Conservation (phyloP, 1,140 invertebrate species). For the Plodia interpunctella region DNA sequence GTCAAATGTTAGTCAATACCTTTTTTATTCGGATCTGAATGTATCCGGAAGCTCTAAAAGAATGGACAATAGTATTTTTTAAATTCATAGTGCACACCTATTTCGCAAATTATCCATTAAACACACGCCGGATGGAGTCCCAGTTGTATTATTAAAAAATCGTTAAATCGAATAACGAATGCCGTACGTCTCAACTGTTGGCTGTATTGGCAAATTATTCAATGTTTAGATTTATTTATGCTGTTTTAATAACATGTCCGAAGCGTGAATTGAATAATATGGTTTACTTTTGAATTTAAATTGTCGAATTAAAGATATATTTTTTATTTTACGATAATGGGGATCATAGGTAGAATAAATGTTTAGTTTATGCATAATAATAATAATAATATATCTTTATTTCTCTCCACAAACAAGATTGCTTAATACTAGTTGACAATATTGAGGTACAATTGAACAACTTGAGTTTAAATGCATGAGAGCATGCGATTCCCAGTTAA, state of each 20-base stretch:
- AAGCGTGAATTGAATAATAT: neutral
- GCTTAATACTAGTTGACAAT: too few relatives aligned
- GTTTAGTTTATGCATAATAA: neutral
- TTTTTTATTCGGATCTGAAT: too few relatives aligned
- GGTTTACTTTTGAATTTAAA: neutral
- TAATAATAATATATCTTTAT: neutral
- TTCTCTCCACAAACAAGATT: too few relatives aligned
- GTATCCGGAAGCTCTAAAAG: neutral
- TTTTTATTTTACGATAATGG: neutral
- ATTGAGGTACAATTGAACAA: too few relatives aligned
- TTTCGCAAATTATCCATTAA: neutral
- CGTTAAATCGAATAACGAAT: neutral
- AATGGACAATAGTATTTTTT: neutral
- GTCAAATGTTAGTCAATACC: too few relatives aligned
- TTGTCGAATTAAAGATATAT: neutral
- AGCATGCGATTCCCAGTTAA: neutral
- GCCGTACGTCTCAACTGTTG: neutral
- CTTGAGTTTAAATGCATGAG: neutral
- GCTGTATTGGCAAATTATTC: constrained; percentile 1
- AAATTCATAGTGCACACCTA: neutral
- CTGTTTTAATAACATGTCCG: neutral
- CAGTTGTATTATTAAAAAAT: neutral
- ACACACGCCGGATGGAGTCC: neutral
- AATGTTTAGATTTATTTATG: neutral
- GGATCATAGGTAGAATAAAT: neutral